A percentile compares a stretch with the other conserved stretches of the same genome.
Conservation (phyloP, 2,797 vertebrate species). For the Sebastes nivosus region DNA sequence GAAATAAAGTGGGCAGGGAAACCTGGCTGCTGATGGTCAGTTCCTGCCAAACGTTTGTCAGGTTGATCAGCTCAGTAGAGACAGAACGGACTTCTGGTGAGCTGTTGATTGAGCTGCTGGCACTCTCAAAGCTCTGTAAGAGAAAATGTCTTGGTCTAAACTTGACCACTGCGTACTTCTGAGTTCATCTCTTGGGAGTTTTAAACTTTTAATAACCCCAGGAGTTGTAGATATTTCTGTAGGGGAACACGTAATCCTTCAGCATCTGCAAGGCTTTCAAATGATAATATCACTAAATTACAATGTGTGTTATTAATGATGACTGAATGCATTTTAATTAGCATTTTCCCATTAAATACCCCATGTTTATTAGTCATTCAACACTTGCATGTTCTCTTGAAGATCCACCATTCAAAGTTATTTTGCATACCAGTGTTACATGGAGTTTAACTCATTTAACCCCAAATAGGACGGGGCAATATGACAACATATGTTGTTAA, state of each 20-base stretch:
- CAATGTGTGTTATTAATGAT: constrained; percentile 5
- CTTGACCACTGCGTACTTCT: constrained; percentile 26
- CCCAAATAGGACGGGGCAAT: no score
- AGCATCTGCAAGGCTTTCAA: neutral
- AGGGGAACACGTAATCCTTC: constrained; percentile 16
- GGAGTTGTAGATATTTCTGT: constrained; percentile 32
- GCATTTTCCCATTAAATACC: neutral
- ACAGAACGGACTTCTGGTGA: constrained; percentile 35
- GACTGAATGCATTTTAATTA: neutral
- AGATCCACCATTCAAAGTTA: neutral
- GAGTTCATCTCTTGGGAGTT: constrained; percentile 19
- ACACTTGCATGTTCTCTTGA: neutral
- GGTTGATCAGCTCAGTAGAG: constrained; percentile 42
- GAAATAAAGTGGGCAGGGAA: constrained; percentile 47
- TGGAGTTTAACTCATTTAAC: no score
- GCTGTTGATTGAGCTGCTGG: constrained; percentile 33
- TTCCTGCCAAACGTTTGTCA: constrained; percentile 51
- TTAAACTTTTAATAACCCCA: constrained; percentile 49
- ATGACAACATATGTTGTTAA: accelerated
- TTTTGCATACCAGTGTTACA: neutral
- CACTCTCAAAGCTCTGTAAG: constrained; percentile 2
- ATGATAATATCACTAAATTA: constrained; percentile 4
- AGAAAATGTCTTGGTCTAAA: constrained; percentile 34
- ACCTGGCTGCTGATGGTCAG: constrained; percentile 42
- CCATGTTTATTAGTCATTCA: neutral